Conservation (phyloP, 2,888 invertebrate species). For the Tipula helvola region DNA sequence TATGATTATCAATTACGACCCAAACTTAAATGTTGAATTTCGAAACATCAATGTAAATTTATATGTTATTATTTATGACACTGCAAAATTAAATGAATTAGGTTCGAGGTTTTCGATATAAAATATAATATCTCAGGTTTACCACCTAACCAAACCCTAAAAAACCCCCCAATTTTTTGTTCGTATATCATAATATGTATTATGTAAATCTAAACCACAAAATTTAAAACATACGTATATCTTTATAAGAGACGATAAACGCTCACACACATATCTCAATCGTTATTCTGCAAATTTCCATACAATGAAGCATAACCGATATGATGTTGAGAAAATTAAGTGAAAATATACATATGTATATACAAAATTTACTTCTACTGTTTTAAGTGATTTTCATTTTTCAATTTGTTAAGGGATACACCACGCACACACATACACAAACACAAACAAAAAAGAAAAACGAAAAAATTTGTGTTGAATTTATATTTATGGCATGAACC, state of each 20-base stretch:
- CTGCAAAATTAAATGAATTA: too few relatives aligned
- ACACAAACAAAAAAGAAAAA: background rate
- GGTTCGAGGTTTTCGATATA: too few relatives aligned
- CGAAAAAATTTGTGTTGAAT: background rate
- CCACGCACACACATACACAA: background rate
- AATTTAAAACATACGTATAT: too few relatives aligned
- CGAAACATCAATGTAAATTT: too few relatives aligned
- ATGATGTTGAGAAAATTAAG: background rate
- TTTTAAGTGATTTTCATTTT: background rate
- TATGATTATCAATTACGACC: too few relatives aligned
- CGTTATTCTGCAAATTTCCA: background rate
- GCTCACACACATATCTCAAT: background rate
- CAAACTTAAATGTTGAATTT: too few relatives aligned
- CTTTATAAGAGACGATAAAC: background rate
- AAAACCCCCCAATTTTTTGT: too few relatives aligned
- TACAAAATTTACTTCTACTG: background rate
- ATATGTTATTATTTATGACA: too few relatives aligned
- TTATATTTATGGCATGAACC: background rate
- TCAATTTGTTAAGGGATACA: background rate
- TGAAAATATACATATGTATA: background rate
- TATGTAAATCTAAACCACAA: background rate
- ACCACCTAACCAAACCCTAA: too few relatives aligned
- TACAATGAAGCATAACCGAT: background rate
- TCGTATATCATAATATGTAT: background rate
- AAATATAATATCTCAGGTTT: too few relatives aligned